These are phyloP conservation scores for Hydrochoerus hydrochaeris DNA, from an alignment of 2,113 vertebrate species.

Conservation along the genomic window DNA sequence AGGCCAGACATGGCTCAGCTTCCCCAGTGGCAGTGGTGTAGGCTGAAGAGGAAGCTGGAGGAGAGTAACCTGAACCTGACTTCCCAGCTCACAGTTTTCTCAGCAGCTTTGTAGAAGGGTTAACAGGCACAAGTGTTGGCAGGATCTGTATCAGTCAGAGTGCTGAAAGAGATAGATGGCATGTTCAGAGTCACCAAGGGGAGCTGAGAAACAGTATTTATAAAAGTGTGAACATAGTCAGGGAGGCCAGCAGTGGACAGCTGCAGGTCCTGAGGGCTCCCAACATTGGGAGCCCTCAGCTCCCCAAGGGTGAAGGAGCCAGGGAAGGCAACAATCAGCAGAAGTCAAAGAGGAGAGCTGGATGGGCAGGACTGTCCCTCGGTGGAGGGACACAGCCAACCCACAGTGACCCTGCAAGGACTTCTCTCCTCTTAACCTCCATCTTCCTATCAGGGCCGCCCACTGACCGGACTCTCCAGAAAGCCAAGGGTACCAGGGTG, in stretches of 20 bases:
- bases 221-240: not conserved
- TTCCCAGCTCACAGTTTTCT: not conserved
- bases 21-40: not conserved
- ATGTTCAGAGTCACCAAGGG: not conserved
- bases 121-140: not conserved
- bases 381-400: not conserved
- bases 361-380: not conserved
- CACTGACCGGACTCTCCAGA: not conserved
- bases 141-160: not conserved
- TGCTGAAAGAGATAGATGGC: not conserved
- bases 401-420: not conserved
- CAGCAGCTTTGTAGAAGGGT: not conserved
- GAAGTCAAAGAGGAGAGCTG: not conserved
- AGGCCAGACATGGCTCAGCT: not conserved
- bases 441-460: not conserved
- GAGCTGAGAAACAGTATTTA: not conserved
- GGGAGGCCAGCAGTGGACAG: not conserved
- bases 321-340: not conserved
- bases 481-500: rapidly evolving
- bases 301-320: not conserved
- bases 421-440: not conserved
- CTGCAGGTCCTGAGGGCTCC: too few relatives aligned
- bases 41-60: not conserved
- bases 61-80: too few relatives aligned
- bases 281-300: not conserved